Base-by-base conservation (phyloP, 2,113 vertebrate species). In the Anseranas semipalmata region DNA sequence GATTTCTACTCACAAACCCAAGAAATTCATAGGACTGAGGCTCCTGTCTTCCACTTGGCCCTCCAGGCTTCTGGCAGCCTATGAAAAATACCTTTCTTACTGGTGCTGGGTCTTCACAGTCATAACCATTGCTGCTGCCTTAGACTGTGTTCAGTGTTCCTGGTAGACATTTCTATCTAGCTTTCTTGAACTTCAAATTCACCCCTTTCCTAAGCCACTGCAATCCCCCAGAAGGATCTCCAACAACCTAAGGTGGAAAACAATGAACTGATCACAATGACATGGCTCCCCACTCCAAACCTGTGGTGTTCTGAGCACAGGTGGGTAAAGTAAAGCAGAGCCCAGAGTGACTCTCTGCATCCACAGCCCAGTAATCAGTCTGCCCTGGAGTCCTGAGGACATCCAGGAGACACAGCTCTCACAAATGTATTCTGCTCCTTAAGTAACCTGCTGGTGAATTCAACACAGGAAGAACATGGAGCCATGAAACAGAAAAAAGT, bases 121-220 rank as follows among this genome's bases (percentile, higher is more conserved):
- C 77, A 52, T 27, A 90, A 59, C 74, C 58, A 85, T 48, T 39
- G 71, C 72, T 60, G 53, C 59, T 41, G 39, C 68, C 86, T 86
- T 20, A 55, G 55, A 70, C 60, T 39, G 45, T 2, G 6, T 56
- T 87, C 77, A 73, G 0, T 53, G 46, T 25, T 93, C 58, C 74
- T 62, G 27, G 63, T 3, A 67, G 74, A 85, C 21, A 24, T 79
- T 79, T 82, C 66, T 28, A 62, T 12, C 63, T 70, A 30, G 58
- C 59, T 87, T 35, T 6, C 72, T 72, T 85, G 89, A 94, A 87
- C 52, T 95, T 93, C 56, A 86, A 67, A 86, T 81, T 93, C 73
- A 77, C 56, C 27, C 73, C 35, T n/a, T 87, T 91, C 91, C 81
- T 75, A 87, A 89, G 41, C 52, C 60, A 58, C 27, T 82, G 24